phyloP scores from a whole-genome alignment of 2,888 invertebrate genomes.

The Helicoverpa assulta region DNA sequence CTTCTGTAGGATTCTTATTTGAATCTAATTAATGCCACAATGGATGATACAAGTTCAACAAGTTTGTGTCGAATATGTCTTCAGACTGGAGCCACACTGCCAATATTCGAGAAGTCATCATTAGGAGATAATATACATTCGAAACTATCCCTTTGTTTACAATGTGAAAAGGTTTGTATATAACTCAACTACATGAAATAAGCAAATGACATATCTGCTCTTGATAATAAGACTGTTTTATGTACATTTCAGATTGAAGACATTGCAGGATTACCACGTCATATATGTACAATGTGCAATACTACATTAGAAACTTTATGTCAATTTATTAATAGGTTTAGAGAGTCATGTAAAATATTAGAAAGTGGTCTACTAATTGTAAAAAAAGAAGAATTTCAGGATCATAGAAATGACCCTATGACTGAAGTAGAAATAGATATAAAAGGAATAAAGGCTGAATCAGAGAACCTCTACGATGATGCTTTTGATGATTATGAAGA shows the following conservation, averaged over 20 bases:
- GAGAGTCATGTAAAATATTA: conserved; percentile 74
- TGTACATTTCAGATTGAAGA: conserved; percentile 79
- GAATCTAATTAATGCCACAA: conserved; percentile 30
- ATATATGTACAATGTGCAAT: conserved; percentile 79
- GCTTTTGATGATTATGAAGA: conserved; percentile 62
- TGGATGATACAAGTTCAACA: conserved; percentile 49
- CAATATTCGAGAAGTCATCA: conserved; percentile 76
- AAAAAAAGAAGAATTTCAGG: conserved; percentile 70
- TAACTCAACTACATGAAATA: conserved; percentile 3
- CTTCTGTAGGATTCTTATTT: conserved; percentile 20
- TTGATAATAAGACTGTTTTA: conserved; percentile 9
- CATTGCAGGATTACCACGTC: conserved; percentile 79
- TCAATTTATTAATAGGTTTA: conserved; percentile 79
- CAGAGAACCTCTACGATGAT: conserved; percentile 60
- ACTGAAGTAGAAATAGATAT: conserved; percentile 66
- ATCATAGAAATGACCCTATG: conserved; percentile 40
- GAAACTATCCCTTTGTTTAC: conserved; percentile 77
- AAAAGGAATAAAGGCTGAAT: conserved; percentile 70
- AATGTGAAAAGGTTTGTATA: conserved; percentile 74
- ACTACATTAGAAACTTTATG: conserved; percentile 71
- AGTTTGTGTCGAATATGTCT: conserved; percentile 83
- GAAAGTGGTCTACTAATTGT: conserved; percentile 70
- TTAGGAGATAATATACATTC: conserved; percentile 64
- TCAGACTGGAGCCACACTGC: conserved; percentile 73
- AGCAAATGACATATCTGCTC: not conserved